A percentile compares a stretch with the other conserved stretches of the same genome.
Evolutionary conservation across 2,888 invertebrate species (phyloP).

Genomic region (Empis livida): DNA sequence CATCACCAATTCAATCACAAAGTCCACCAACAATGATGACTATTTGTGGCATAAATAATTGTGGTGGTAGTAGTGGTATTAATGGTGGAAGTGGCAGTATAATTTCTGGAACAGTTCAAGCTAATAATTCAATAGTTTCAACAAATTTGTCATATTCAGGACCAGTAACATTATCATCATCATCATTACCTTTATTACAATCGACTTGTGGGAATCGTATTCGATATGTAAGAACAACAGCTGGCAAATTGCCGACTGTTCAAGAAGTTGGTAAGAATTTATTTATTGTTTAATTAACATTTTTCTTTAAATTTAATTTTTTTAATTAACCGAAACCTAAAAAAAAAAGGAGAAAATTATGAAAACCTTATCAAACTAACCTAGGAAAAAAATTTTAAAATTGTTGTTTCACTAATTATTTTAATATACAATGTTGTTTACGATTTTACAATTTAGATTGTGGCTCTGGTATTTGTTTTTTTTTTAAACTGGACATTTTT

Average conservation of each 20-base stretch:
- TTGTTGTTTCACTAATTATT: no score
- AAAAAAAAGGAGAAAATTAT: no score
- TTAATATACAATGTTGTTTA: no score
- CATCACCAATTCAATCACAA: conserved; percentile 24
- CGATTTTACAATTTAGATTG: no score
- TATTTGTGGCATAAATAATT: conserved; percentile 4
- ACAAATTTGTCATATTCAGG: not conserved
- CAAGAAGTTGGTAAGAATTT: conserved; percentile 60
- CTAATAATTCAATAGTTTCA: not conserved
- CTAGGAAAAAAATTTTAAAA: no score
- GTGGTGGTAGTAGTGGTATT: no score
- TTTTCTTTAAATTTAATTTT: no score
- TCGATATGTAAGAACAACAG: conserved; percentile 24
- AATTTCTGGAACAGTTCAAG: not conserved
- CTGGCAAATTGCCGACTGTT: conserved; percentile 48
- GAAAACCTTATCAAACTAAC: no score
- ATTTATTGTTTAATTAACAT: conserved; percentile 6
- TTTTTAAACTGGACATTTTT: no score
- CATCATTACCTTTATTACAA: conserved; percentile 16
- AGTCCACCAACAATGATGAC: conserved; percentile 17
- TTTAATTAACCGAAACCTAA: no score
- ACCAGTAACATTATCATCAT: not conserved
- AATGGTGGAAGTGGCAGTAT: not conserved
- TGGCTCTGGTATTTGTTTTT: no score
- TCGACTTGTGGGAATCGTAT: conserved; percentile 19